Base-by-base conservation (phyloP, 1,140 invertebrate species). In the Drosophila kohkoa region DNA sequence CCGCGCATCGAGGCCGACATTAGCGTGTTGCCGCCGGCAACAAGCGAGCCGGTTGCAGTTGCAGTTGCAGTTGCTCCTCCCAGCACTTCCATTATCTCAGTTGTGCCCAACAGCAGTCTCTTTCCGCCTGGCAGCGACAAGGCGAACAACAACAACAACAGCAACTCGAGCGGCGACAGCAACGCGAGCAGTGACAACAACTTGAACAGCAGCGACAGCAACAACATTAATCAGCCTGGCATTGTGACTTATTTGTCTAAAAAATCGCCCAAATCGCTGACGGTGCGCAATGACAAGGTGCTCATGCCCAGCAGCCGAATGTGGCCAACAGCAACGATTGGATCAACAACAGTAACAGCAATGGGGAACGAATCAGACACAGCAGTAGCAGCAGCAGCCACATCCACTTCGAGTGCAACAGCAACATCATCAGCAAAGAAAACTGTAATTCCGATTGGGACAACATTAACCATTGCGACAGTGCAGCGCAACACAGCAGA, bases 1-100 rank as follows among this genome's bases (percentile, higher is more conserved):
- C 64, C 79, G 1, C 72, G 41, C 5, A 65, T 68, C 1, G 7
- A 35, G 1, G 62, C 73, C 1, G 48, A 46, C 54, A 72, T 81
- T 0, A 58, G 52, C 3, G 41, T 81, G 15, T 32, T 66, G 4
- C 5, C 43, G 1, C 5, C 62, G 28, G 7, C 32, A 30, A 1
- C 46, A 46, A 5, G 7, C 6, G 1, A 5, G 10, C 1, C 20
- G 43, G 5, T 7, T 41, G 8, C 57, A 11, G 15, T 45, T 30
- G 25, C 43, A 5, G 35, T 35, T 38, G 35, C 35, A 32, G 32
- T 32, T 38, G 7, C 35, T 38, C 7, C 35, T 38, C 35, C 35
- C 7, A 38, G 7, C 35, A 32, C 32, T 32, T 32, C 32, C 32
- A 38, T 10, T 10, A 38, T 38, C 35, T 10, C 35, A 10, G 35